Evolutionary conservation across 2,797 vertebrate genomes (phyloP).

Genomic region (Miichthys miiuy): DNA sequence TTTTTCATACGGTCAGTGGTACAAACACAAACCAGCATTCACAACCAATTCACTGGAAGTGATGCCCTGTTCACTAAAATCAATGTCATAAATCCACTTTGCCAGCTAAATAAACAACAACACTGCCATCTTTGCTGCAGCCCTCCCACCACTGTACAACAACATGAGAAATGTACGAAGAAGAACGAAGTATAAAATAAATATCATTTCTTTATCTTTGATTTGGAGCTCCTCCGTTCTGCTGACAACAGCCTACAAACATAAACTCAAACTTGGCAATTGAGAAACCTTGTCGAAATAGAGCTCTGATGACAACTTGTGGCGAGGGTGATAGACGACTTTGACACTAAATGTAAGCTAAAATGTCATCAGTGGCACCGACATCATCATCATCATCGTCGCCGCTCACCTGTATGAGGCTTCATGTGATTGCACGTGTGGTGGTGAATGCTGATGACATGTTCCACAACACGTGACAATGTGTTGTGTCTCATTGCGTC

Average conservation of each 20-base stretch:
- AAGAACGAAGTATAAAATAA: neutral
- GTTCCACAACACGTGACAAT: conserved; percentile 22
- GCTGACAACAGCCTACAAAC: neutral
- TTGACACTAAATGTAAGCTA: neutral
- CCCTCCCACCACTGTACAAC: neutral
- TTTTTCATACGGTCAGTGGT: no score
- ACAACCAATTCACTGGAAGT: neutral
- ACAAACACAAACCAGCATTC: neutral
- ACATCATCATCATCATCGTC: neutral
- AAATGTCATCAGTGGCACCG: neutral
- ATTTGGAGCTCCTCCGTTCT: neutral
- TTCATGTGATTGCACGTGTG: neutral
- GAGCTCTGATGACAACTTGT: neutral
- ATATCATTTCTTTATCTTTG: rapidly evolving
- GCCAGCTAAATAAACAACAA: neutral
- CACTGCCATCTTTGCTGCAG: neutral
- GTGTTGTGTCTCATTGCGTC: conserved; percentile 50
- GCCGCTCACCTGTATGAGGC: conserved; percentile 17
- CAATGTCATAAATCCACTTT: neutral
- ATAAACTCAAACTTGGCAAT: neutral
- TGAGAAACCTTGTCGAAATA: neutral
- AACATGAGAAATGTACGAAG: neutral
- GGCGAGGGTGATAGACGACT: no score
- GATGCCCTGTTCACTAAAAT: neutral
- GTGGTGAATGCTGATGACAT: conserved; percentile 9